These are phyloP conservation scores for Dasyornis broadbenti DNA, from an alignment of 2,113 vertebrate genomes.

Conservation along the genomic window DNA sequence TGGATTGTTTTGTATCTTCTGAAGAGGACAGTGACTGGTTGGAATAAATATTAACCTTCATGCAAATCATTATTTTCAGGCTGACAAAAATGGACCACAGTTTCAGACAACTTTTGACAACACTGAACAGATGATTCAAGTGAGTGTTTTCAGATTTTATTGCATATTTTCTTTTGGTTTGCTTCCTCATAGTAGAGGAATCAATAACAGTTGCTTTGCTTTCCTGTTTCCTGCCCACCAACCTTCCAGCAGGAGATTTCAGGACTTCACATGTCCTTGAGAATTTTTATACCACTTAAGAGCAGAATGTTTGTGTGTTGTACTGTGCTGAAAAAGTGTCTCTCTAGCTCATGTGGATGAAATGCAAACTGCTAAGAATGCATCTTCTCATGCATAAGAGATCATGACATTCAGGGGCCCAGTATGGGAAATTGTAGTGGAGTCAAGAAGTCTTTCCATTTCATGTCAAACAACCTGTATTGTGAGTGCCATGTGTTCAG, in stretches of 20 bases:
- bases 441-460: neutral
- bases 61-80: conserved; percentile 68
- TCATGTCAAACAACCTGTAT: neutral
- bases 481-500: neutral
- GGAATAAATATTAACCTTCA: neutral
- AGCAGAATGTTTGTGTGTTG: neutral
- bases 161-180: neutral
- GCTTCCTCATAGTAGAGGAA: neutral
- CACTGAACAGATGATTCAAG: conserved; percentile 90
- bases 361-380: neutral
- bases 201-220: neutral
- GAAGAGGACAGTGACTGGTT: neutral
- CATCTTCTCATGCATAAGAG: neutral
- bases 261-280: neutral
- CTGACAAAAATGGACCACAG: conserved; percentile 81
- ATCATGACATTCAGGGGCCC: neutral
- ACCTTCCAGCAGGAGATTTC: neutral
- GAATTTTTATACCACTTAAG: neutral
- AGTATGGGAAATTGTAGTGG: neutral
- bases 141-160: conserved; percentile 55
- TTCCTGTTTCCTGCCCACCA: neutral
- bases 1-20: neutral
- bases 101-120: conserved; percentile 85
- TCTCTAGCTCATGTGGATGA: neutral
- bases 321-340: neutral